Evolutionary conservation across 92 coral and sea anemone genomes (phyloP).

Genomic region (Zoanthus gigantus): DNA sequence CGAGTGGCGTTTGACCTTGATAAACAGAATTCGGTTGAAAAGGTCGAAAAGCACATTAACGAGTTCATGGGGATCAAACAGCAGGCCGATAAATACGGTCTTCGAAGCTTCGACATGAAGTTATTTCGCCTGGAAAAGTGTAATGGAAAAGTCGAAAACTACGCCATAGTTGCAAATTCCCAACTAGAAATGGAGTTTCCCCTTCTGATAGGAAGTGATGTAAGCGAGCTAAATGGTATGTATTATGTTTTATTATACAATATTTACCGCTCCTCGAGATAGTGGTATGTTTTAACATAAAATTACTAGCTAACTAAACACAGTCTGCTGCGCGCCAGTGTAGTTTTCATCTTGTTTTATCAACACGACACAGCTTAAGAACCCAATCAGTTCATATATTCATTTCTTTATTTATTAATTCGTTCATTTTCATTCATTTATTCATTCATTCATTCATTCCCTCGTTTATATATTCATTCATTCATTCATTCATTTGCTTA

Average conservation of each 20-base stretch:
- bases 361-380: not conserved
- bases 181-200: conserved; percentile 32
- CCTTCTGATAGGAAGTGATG: conserved; percentile 40
- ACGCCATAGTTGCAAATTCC: conserved; percentile 23
- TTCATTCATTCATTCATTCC: no score
- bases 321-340: conserved; percentile 18
- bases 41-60: conserved; percentile 39
- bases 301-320: not conserved
- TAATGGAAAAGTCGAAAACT: conserved; percentile 52
- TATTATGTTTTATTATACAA: conserved; percentile 42
- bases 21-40: conserved; percentile 27
- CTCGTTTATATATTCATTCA: not conserved
- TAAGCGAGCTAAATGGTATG: conserved; percentile 48
- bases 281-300: conserved; percentile 22
- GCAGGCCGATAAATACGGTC: conserved; percentile 43
- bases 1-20: conserved; percentile 51
- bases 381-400: not conserved
- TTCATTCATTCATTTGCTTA: no score
- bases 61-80: conserved; percentile 42
- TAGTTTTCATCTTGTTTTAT: not conserved
- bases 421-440: no score
- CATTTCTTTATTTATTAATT: not conserved
- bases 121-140: conserved; percentile 47
- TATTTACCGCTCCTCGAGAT: conserved; percentile 23
- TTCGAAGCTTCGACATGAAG: conserved; percentile 45